Evolutionary conservation across 2,113 vertebrate species (phyloP).

Genomic region (Leptobrachium ailaonicum): DNA sequence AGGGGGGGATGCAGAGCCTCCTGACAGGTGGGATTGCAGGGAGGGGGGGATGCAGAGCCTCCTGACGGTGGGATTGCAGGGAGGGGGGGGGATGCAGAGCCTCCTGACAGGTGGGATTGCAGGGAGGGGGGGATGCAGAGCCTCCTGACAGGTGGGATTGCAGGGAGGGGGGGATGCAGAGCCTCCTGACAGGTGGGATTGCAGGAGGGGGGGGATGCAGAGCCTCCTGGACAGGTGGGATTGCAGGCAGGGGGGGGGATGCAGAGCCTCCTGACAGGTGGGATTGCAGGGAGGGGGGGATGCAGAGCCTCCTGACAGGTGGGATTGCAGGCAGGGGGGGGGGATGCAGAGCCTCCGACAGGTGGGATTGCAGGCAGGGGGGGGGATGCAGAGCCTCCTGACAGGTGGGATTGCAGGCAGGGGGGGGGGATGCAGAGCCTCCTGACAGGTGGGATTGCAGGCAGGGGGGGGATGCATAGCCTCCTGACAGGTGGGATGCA

Average conservation of each 20-base stretch:
- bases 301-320: not conserved
- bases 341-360: not conserved
- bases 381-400: not conserved
- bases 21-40: constrained; percentile 1
- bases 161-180: not conserved
- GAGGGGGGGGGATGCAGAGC: not conserved
- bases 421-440: not conserved
- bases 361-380: not conserved
- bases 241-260: not conserved
- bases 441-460: not conserved
- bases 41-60: not conserved
- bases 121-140: not conserved
- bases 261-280: not conserved
- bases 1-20: constrained; percentile 46
- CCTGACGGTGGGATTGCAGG: not conserved
- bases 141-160: not conserved
- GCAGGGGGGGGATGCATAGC: not conserved
- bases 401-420: not conserved
- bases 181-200: not conserved
- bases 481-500: not conserved
- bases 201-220: not conserved
- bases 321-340: not conserved
- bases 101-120: not conserved
- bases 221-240: not conserved
- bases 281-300: not conserved